Conservation (phyloP, 92 coral and sea anemone genomes). For the Ricordea florida region DNA sequence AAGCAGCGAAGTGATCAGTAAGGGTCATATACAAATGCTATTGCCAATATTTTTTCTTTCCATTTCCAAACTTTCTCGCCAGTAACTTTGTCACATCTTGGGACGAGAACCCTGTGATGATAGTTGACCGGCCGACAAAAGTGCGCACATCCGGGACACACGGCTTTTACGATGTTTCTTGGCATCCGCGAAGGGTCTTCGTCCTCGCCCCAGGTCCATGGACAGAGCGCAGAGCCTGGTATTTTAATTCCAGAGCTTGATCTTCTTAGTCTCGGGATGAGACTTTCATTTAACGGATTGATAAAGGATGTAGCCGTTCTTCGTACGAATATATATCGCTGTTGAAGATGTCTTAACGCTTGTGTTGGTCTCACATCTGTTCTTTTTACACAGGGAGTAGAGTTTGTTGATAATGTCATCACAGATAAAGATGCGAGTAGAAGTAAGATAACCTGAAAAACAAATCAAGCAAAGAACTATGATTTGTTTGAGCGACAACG, state of each 20-base stretch:
- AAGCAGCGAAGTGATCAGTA: too few species aligned
- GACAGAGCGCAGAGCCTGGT: conserved; percentile 37
- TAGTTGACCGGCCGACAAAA: conserved; percentile 38
- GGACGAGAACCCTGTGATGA: conserved; percentile 35
- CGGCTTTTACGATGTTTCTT: conserved; percentile 36
- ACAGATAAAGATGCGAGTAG: background rate
- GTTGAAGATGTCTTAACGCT: conserved; percentile 12
- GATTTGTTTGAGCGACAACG: background rate
- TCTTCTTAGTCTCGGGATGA: background rate
- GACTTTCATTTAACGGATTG: background rate
- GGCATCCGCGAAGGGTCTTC: conserved; percentile 46
- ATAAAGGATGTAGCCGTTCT: background rate
- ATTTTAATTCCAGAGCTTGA: background rate
- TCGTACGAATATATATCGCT: conserved; percentile 19
- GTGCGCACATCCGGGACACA: conserved; percentile 39
- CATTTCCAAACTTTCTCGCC: conserved; percentile 64
- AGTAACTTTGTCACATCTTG: conserved; percentile 32
- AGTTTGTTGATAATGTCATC: conserved; percentile 12
- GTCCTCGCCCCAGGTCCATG: conserved; percentile 46
- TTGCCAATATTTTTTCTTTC: conserved; percentile 7
- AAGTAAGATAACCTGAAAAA: background rate
- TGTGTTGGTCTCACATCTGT: background rate
- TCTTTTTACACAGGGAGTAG: background rate
- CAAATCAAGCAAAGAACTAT: background rate
- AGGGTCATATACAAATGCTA: conserved; percentile 46